A percentile compares a stretch with the other conserved stretches of the same genome.
phyloP scores from a whole-genome alignment of 2,888 invertebrate genomes.

The Amphiduros pacificus region DNA sequence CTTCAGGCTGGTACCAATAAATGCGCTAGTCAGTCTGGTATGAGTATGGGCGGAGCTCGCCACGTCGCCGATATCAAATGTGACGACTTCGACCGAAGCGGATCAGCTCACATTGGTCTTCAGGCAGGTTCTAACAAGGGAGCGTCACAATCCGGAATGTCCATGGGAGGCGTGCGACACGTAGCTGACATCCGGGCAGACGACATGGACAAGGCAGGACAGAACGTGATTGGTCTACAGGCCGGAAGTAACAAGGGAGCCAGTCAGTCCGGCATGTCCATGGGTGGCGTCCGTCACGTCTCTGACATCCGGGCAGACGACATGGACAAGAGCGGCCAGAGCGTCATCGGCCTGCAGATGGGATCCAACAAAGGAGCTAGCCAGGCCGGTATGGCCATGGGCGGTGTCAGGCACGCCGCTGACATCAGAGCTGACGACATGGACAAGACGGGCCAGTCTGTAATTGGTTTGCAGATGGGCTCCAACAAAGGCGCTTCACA shows the following conservation, averaged over 20 bases:
- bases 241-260: conserved; percentile 55
- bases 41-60: conserved; percentile 49
- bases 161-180: conserved; percentile 43
- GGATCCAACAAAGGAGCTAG: conserved; percentile 55
- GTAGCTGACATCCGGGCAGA: conserved; percentile 42
- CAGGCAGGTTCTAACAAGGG: conserved; percentile 55
- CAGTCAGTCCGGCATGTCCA: conserved; percentile 49
- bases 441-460: conserved; percentile 40
- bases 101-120: conserved; percentile 45
- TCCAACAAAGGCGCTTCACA: conserved; percentile 55
- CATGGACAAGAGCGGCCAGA: conserved; percentile 40
- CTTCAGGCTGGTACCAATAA: conserved; percentile 55
- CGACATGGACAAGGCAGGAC: conserved; percentile 43
- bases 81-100: conserved; percentile 43
- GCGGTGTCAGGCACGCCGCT: conserved; percentile 45
- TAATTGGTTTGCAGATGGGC: conserved; percentile 55
- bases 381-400: conserved; percentile 54
- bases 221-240: conserved; percentile 50
- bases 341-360: conserved; percentile 50
- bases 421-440: conserved; percentile 46
- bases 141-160: conserved; percentile 54
- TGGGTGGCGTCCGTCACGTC: conserved; percentile 52
- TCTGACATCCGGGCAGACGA: conserved; percentile 55
- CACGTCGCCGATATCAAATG: conserved; percentile 43
- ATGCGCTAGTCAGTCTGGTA: conserved; percentile 53